These are phyloP conservation scores for Drosophila greeni DNA, from an alignment of 2,888 invertebrate species.

Conservation along the genomic window DNA sequence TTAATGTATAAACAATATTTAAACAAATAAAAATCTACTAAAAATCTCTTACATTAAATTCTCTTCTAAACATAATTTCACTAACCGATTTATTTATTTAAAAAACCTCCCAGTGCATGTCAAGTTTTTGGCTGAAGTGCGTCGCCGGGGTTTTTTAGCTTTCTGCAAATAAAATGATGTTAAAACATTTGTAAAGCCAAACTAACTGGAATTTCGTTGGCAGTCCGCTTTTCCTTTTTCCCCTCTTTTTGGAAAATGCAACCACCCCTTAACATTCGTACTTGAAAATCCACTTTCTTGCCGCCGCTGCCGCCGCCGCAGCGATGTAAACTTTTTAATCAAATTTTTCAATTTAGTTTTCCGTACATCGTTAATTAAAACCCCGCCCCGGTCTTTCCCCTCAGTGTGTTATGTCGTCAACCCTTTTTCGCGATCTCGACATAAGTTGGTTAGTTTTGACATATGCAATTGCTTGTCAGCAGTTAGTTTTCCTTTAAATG, in stretches of 20 bases:
- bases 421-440: conserved; percentile 12
- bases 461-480: conserved; percentile 40
- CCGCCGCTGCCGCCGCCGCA: conserved; percentile 14
- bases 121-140: conserved; percentile 43
- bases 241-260: conserved; percentile 5
- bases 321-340: conserved; percentile 66
- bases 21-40: no score
- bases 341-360: conserved; percentile 72
- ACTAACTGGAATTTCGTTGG: conserved; percentile 67
- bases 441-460: conserved; percentile 52
- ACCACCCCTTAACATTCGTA: conserved; percentile 43
- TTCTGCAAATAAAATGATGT: conserved; percentile 66
- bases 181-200: conserved; percentile 69
- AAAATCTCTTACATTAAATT: no score
- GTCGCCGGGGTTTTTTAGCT: conserved; percentile 46
- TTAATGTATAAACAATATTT: neutral
- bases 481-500: conserved; percentile 48
- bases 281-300: conserved; percentile 59
- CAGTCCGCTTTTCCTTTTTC: conserved; percentile 6
- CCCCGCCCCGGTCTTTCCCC: conserved; percentile 13
- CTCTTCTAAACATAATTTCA: fast-evolving
- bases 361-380: conserved; percentile 70
- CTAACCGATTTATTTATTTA: neutral
- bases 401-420: neutral
- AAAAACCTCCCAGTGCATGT: neutral